phyloP scores from a whole-genome alignment of 64 coral and sea anemone species.

The Actinia equina region DNA sequence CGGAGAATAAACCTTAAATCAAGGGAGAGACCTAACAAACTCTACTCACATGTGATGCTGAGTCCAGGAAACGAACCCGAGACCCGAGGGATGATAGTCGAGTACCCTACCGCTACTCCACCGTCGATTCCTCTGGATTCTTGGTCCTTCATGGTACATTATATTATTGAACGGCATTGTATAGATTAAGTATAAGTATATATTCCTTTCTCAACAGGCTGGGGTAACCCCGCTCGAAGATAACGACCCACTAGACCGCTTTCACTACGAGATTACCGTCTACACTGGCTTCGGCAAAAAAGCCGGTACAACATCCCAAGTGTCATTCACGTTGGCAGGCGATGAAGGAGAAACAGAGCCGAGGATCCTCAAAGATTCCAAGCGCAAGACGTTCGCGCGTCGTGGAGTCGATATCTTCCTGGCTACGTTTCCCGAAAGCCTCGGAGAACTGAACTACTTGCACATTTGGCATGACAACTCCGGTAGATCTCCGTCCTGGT shows the following conservation, averaged over 20 bases:
- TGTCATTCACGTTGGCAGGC: conserved; percentile 76
- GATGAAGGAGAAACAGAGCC: conserved; percentile 76
- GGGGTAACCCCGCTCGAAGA: conserved; percentile 90
- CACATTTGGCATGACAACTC: conserved; percentile 90
- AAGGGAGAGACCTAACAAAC: no score
- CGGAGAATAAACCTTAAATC: no score
- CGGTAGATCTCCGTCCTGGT: conserved; percentile 76
- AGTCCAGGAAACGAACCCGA: no score
- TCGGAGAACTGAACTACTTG: conserved; percentile 80
- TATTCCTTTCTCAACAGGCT: conserved; percentile 30
- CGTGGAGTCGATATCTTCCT: conserved; percentile 77
- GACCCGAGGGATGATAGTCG: no score
- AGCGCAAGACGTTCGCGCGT: conserved; percentile 72
- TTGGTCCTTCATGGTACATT: no score
- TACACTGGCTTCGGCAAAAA: conserved; percentile 83
- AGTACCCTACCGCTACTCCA: no score
- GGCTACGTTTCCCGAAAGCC: conserved; percentile 69
- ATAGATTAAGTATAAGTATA: no score
- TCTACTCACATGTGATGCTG: no score
- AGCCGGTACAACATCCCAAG: conserved; percentile 74
- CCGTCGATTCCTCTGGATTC: no score
- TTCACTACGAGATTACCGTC: conserved; percentile 95
- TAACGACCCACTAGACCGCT: conserved; percentile 66
- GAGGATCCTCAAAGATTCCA: conserved; percentile 83
- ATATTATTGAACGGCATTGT: no score